phyloP scores from a whole-genome alignment of 2,113 vertebrate species.

The Syngnathus typhle region DNA sequence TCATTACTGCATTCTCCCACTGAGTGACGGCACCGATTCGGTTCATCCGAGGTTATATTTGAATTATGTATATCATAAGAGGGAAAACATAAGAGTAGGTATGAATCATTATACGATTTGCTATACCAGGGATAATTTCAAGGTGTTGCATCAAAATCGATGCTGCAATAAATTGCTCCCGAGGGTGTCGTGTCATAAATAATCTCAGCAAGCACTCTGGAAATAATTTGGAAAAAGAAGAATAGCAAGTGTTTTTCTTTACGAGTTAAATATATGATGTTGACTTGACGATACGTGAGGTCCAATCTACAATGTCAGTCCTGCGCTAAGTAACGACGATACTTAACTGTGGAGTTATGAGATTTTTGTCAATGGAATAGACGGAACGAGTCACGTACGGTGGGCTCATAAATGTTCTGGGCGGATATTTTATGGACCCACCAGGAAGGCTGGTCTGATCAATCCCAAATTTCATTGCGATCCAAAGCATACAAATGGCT shows the following conservation, averaged over 20 bases:
- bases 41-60: background rate
- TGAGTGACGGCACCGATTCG: background rate
- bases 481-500: conserved; percentile 8
- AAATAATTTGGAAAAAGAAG: conserved; percentile 8
- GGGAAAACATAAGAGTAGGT: background rate
- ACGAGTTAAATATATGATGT: background rate
- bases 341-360: background rate
- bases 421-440: background rate
- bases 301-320: conserved; percentile 19
- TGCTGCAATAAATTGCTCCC: background rate
- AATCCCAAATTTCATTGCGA: conserved; percentile 1
- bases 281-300: conserved; percentile 4
- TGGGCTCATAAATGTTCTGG: conserved; percentile 1
- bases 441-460: conserved; percentile 6
- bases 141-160: background rate
- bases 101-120: background rate
- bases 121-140: no score
- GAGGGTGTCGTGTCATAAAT: background rate
- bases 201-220: background rate
- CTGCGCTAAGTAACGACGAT: conserved; percentile 7
- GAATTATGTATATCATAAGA: background rate
- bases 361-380: conserved; percentile 3
- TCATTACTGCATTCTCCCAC: background rate
- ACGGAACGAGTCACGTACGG: background rate
- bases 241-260: conserved; percentile 5